A percentile compares a stretch with the other conserved stretches of the same genome.
These are phyloP conservation scores for Syrmaticus mikado DNA, from an alignment of 2,113 vertebrate genomes.

Conservation along the genomic window DNA sequence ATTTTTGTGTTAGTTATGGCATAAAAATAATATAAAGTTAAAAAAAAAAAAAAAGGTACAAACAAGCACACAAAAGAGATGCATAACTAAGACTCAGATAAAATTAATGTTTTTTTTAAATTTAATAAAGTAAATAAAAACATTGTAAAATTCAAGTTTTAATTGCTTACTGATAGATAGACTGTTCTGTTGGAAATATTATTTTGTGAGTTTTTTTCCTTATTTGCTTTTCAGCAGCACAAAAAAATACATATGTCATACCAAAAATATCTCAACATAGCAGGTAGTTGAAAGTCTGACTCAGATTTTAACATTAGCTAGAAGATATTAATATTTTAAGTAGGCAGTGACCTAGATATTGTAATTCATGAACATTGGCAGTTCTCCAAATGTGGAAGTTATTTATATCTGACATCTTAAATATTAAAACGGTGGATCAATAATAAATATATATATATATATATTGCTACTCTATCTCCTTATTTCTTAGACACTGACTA, in stretches of 20 bases:
- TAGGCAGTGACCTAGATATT: conserved; percentile 8
- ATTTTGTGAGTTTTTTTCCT: neutral
- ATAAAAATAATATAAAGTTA: neutral
- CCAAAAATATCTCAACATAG: neutral
- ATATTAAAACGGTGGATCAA: neutral
- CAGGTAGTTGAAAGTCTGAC: neutral
- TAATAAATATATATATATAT: too few relatives aligned
- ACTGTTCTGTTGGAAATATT: neutral
- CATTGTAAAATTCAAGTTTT: neutral
- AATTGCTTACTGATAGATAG: neutral
- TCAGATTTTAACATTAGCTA: neutral
- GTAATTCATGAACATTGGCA: neutral
- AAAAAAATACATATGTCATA: neutral
- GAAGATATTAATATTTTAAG: conserved; percentile 9
- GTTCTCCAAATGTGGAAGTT: neutral
- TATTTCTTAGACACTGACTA: neutral
- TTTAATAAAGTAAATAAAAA: neutral
- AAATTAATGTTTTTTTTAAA: neutral
- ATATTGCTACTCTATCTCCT: neutral
- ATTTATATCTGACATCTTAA: conserved; percentile 20
- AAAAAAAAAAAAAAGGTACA: too few relatives aligned
- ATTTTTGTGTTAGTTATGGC: neutral
- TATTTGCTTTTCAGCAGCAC: neutral
- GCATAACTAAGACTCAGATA: neutral
- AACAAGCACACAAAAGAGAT: too few relatives aligned